These are phyloP conservation scores for Latheticus oryzae DNA, from an alignment of 2,888 invertebrate genomes.

Conservation along the genomic window DNA sequence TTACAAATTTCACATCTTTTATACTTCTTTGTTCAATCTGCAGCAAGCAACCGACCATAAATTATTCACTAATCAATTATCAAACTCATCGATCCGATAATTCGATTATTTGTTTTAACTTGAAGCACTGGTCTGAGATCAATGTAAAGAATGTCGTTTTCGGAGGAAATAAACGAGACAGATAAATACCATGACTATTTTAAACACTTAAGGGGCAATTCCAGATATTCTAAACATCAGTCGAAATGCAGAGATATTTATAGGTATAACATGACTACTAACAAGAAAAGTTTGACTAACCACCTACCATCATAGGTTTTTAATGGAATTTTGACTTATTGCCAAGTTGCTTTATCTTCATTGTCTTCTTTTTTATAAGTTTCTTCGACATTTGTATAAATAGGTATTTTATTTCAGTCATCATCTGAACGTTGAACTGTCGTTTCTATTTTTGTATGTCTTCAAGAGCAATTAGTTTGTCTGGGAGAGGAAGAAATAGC, in stretches of 20 bases:
- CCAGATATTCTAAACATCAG: constrained; percentile 50
- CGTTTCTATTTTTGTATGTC: constrained; percentile 26
- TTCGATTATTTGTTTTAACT: neutral
- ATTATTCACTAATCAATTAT: constrained; percentile 1
- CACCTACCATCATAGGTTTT: constrained; percentile 11
- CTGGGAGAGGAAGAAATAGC: too few relatives aligned
- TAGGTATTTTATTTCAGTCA: constrained; percentile 29
- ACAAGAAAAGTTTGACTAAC: constrained; percentile 5
- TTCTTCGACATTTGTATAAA: constrained; percentile 12
- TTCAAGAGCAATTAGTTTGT: constrained; percentile 8
- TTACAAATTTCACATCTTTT: too few relatives aligned
- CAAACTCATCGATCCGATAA: constrained; percentile 6
- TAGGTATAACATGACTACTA: constrained; percentile 45
- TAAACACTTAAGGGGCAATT: constrained; percentile 52
- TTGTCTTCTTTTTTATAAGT: neutral
- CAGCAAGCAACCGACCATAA: neutral
- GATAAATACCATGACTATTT: constrained; percentile 45
- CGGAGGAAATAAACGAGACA: constrained; percentile 20
- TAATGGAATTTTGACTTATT: constrained; percentile 22
- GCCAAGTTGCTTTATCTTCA: constrained; percentile 11
- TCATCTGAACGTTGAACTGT: constrained; percentile 33
- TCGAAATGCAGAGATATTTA: constrained; percentile 52
- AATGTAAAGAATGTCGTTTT: constrained; percentile 8
- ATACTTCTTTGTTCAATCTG: too few relatives aligned
- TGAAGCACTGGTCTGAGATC: neutral